Conservation (phyloP, 2,888 invertebrate genomes). For the Mellilla xanthometata region DNA sequence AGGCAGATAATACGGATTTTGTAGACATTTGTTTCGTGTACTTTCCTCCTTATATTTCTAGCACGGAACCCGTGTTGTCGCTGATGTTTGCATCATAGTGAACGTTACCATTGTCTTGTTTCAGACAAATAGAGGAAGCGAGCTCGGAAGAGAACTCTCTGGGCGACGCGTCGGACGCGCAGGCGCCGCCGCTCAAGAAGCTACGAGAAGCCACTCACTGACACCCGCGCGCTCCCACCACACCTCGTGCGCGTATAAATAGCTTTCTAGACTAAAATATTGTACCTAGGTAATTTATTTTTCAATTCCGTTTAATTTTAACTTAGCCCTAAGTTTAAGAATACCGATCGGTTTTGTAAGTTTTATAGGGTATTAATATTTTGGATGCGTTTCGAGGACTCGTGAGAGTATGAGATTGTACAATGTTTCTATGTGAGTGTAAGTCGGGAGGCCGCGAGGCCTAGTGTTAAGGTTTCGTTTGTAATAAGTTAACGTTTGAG, state of each 20-base stretch:
- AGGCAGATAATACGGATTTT: too few species aligned
- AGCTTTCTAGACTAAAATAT: conserved; percentile 80
- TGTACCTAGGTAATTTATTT: conserved; percentile 84
- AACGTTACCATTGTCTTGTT: conserved; percentile 15
- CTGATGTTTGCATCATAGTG: too few species aligned
- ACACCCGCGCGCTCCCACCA: conserved; percentile 67
- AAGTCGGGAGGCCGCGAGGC: conserved; percentile 60
- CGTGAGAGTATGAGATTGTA: conserved; percentile 65
- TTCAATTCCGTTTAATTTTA: conserved; percentile 83
- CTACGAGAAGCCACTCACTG: conserved; percentile 76
- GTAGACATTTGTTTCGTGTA: too few species aligned
- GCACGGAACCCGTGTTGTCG: too few species aligned
- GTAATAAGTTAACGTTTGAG: conserved; percentile 65
- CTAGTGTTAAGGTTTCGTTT: conserved; percentile 69
- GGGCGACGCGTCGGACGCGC: conserved; percentile 65
- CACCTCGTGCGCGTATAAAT: conserved; percentile 75
- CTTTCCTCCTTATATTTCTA: too few species aligned
- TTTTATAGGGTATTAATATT: conserved; percentile 79
- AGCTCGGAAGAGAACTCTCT: conserved; percentile 82
- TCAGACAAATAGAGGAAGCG: conserved; percentile 76
- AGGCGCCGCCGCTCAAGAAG: conserved; percentile 67
- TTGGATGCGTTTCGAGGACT: conserved; percentile 62
- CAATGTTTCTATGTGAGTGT: conserved; percentile 66
- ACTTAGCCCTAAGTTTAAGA: conserved; percentile 79
- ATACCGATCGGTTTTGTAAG: conserved; percentile 82